Base-by-base conservation (phyloP, 2,797 vertebrate species). In the Neomorphus geoffroyi region DNA sequence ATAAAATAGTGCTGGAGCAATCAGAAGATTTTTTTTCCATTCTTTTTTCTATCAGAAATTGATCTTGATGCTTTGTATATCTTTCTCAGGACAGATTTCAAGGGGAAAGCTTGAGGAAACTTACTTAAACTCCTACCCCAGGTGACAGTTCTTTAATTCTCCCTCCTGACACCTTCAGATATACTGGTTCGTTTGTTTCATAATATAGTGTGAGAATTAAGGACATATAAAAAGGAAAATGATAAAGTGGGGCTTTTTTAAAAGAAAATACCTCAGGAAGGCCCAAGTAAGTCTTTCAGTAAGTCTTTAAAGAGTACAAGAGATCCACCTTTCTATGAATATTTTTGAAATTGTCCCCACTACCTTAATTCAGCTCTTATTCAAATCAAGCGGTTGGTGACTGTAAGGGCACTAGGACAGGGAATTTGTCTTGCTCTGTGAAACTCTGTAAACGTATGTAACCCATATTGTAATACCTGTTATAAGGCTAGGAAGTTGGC, bases 381-480 rank as follows among this genome's bases (percentile, higher is more conserved):
- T 75, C 86, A 67, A 90, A 62, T 80, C 83, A 35, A 54, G 33
- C 2, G 1, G 8, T 26, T 83, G 60, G 21, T 82, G 80, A 27
- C 23, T 51, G 19, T 24, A 80, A 35, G 45, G 53, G 69, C 41
- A 43, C 32, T 81, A 53, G 70, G 51, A 60, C 58, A 77, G 43
- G 71, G 50, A 66, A 37, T 46, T 78, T 60, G n/a, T 67, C 30
- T 33, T 57, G 28, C 65, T 35, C 43, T 72, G 37, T 92, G 60
- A 50, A 70, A 28, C n/a, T 58, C 18, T 18, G 1, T 57, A 43
- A 58, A 28, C 0, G 0, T 21, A 7, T 15, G 30, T 62, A 74
- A 56, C 54, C 50, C 19, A 1, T 60, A 8, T 45, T 48, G 6
- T 13, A 46, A 62, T 75, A 28, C 60, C 53, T 64, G 2, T 26